phyloP scores from a whole-genome alignment of 2,888 invertebrate genomes.

The Stenurella melanura region DNA sequence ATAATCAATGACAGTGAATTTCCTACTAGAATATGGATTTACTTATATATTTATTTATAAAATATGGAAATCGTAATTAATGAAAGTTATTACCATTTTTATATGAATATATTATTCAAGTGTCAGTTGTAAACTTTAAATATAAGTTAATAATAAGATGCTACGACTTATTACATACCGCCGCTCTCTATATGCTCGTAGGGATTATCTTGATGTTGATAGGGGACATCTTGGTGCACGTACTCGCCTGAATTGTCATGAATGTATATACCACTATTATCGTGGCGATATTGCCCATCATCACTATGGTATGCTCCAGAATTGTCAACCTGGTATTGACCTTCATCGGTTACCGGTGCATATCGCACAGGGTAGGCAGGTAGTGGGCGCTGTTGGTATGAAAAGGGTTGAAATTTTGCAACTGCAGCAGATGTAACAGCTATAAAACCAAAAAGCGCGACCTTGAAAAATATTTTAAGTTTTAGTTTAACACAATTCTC shows the following conservation, averaged over 20 bases:
- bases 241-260: conserved; percentile 57
- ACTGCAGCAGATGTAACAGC: conserved; percentile 25
- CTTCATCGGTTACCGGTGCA: conserved; percentile 36
- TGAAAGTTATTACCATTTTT: no score
- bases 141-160: neutral
- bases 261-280: conserved; percentile 41
- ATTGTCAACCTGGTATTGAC: conserved; percentile 72
- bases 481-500: neutral
- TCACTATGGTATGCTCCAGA: conserved; percentile 72
- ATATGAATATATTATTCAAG: no score
- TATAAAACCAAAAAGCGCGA: conserved; percentile 1
- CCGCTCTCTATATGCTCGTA: conserved; percentile 30
- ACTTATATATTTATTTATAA: no score
- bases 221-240: conserved; percentile 75
- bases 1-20: neutral
- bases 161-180: neutral
- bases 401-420: conserved; percentile 3
- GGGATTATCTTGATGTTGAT: conserved; percentile 70
- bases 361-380: neutral
- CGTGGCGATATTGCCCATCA: conserved; percentile 27
- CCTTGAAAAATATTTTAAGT: conserved; percentile 14
- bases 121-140: no score
- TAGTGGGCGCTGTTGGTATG: neutral
- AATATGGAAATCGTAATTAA: neutral
- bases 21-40: neutral